Base-by-base conservation (phyloP, 2,113 vertebrate species). In the Oxyruncus cristatus region DNA sequence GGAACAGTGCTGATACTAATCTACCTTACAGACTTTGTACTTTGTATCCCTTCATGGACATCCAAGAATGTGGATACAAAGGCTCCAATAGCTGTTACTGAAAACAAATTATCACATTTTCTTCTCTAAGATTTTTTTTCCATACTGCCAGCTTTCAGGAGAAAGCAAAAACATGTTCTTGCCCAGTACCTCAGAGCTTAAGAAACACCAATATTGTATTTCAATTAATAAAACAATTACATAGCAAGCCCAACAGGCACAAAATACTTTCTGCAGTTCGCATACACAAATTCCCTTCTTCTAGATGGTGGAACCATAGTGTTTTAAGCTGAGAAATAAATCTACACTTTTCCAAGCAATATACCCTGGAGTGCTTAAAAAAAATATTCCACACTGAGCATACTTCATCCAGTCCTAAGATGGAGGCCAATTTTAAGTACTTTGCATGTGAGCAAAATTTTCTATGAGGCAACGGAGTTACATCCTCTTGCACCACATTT, bases 331-430 rank as follows among this genome's bases (percentile, higher is more conserved):
- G 39, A 95, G 59, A 83, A 92, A 88, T 62, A 85, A 56, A 92
- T 17, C 46, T 73, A 82, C 16, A 28, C 4, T 4, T 85, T 92
- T 93, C 63, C 33, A 90, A 93, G 59, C 65, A 88, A 37, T 44
- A 77, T 63, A 59, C 22, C 32, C 82, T 81, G 92, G 93, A 97
- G 90, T 94, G 93, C 78, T 93, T 93, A 21, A 88, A 75, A 67
- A 53, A 56, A 19, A 14, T 61, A 77, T 30, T 87, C 89, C 61
- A 93, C 62, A 50, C 35, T 76, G n/a, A 76, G 66, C n/a, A 41
- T 41, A 46, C 13, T 46, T 53, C n/a, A 18, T 65, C 67, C 72
- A 71, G 17, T 75, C 37, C 72, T 92, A 84, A 84, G 41, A 86
- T 12, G 12, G 46, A 88, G 44, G 13, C 52, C 8, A 68, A 49